A percentile compares a stretch with the other conserved stretches of the same genome.
phyloP scores from a whole-genome alignment of 2,888 invertebrate genomes.

The Ennomos fuscantarius region DNA sequence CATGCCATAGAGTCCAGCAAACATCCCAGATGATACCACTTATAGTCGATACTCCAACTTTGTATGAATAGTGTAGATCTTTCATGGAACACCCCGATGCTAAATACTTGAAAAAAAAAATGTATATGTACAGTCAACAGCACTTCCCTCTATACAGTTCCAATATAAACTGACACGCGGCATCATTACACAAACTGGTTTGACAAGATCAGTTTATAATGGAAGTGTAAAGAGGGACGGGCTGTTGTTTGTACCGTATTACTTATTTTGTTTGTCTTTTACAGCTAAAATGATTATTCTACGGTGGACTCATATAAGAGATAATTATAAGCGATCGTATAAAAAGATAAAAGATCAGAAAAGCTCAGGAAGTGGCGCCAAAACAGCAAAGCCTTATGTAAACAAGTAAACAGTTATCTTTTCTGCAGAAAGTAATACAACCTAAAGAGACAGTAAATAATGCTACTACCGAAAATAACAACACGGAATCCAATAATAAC shows the following conservation, averaged over 20 bases:
- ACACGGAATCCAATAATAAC: constrained; percentile 5
- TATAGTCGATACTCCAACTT: constrained; percentile 44
- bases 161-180: no score
- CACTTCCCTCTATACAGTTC: no score
- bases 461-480: constrained; percentile 4
- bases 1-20: no score
- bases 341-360: constrained; percentile 42
- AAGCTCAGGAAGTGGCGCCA: constrained; percentile 36
- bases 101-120: constrained; percentile 38
- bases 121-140: no score
- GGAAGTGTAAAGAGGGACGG: no score
- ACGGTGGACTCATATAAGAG: constrained; percentile 44
- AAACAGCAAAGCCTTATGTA: constrained; percentile 41
- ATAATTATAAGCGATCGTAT: constrained; percentile 44
- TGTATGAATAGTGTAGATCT: constrained; percentile 42
- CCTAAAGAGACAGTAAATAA: constrained; percentile 8
- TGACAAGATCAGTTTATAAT: no score
- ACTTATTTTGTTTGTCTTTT: no score
- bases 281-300: constrained; percentile 40
- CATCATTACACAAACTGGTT: no score
- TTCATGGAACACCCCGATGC: constrained; percentile 39
- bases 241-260: no score
- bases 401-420: constrained; percentile 41
- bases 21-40: no score
- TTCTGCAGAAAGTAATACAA: constrained; percentile 40